Base-by-base conservation (phyloP, 2,113 vertebrate genomes). In the Mesitornis unicolor region DNA sequence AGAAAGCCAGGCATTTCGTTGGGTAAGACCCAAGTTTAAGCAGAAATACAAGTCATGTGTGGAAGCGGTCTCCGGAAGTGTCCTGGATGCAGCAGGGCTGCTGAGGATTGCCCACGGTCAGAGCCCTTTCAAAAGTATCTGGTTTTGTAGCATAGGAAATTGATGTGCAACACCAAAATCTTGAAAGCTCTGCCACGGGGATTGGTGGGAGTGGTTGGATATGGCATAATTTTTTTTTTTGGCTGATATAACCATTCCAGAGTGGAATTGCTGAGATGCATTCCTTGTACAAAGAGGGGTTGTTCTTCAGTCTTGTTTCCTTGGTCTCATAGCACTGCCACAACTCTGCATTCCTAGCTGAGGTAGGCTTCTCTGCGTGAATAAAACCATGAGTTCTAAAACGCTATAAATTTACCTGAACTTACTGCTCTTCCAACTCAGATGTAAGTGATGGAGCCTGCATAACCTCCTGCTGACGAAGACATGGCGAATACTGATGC, bases 1-100 rank as follows among this genome's bases (percentile, higher is more conserved):
- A 84, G 92, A n/a, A 79, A 97, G 95, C 97, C 94, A 89, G 67
- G 50, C 78, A 59, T 63, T 93, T 89, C 93, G 92, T 60, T 89
- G 91, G 90, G 91, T 81, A 83, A 91, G 91, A 33, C 74, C 63
- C 42, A 87, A 69, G 76, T 56, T 36, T 63, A 73, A 80, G 64
- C 51, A 86, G 79, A 88, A 93, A 79, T 80, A 35, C 38, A 56
- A 87, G 47, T 6, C n/a, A 26, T 26, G 26, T 75, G 91, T 81
- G 54, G 21, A 50, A n/a, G 86, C 79, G 28, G 43, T 69, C 70
- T 24, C 43, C 87, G 92, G 29, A 86, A 84, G 5, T 10, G 13
- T 60, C 51, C 29, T 81, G 73, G 53, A 36, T 43, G 51, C 11
- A 77, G 47, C 42, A 63, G 78, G 13, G 26, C 51, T 91, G 43